Base-by-base conservation (phyloP, 2,888 invertebrate species). In the Drosophila limbata region DNA sequence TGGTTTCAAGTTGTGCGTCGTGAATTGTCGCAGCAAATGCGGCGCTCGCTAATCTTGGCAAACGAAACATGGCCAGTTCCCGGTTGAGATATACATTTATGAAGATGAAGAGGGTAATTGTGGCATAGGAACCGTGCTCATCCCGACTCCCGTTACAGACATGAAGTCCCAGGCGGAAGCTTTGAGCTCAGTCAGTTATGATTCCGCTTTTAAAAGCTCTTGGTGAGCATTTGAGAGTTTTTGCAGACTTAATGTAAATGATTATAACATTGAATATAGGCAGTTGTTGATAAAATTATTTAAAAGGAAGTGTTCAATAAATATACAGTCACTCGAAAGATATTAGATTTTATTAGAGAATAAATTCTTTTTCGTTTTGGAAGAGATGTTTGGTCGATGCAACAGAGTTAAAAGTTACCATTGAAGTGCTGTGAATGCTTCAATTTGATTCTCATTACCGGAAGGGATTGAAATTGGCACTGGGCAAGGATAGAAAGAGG, bases 1-100 rank as follows among this genome's bases (percentile, higher is more conserved):
- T 81, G 81, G 69, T 79, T 77, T 76, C 63, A 77, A 82, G 79
- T 76, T 77, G 60, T 61, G 76, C 65, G 8, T 52, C 63, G 67
- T 68, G 53, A 63, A 39, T 63, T 71, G 79, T 61, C 81, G 73
- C 70, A 56, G 63, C 64, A 51, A 65, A 33, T 74, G 77, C 57
- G 60, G 62, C 48, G 44, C 55, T 64, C 50, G 50, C 61, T 69
- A 82, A 82, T 79, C 80, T 79, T 71, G 77, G 69, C 76, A 76
- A 71, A 69, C 69, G 62, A 64, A 71, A 66, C 64, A 56, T 55
- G 67, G 45, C 35, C 57, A 59, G 64, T 8, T 40, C 15, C 28
- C 17, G 13, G 35, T 48, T 61, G 40, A 37, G 25, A 64, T 37
- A 44, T 47, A 37, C 37, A 37, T n/a, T 53, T 40, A 19, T 25